Evolutionary conservation across 2,888 invertebrate genomes (phyloP).

Genomic region (Apodemia hepburni): DNA sequence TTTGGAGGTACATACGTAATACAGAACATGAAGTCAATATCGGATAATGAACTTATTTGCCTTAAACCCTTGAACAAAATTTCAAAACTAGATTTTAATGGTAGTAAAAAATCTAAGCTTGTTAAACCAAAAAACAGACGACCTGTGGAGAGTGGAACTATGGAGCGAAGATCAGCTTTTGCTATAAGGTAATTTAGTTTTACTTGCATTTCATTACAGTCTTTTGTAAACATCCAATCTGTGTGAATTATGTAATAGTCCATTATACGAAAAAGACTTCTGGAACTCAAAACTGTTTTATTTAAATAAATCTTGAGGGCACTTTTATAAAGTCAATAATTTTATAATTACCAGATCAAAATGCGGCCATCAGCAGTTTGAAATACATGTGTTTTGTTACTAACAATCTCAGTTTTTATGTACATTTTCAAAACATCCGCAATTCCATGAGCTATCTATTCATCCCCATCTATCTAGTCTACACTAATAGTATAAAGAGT

Average conservation of each 20-base stretch:
- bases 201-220: neutral
- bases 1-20: slow-evolving; percentile 97
- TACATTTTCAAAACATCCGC: too few species aligned
- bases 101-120: slow-evolving; percentile 75
- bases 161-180: slow-evolving; percentile 91
- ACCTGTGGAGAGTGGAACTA: slow-evolving; percentile 82
- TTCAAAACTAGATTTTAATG: slow-evolving; percentile 88
- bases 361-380: too few species aligned
- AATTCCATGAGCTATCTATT: too few species aligned
- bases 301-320: too few species aligned
- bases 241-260: neutral
- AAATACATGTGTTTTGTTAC: too few species aligned
- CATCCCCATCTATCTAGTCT: too few species aligned
- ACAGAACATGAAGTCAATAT: slow-evolving; percentile 95
- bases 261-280: neutral
- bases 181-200: slow-evolving; percentile 82
- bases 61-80: slow-evolving; percentile 92
- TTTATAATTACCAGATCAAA: too few species aligned
- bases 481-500: too few species aligned
- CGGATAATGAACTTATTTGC: slow-evolving; percentile 92
- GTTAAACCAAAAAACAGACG: slow-evolving; percentile 87
- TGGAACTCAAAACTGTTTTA: too few species aligned
- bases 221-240: neutral
- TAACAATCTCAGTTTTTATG: too few species aligned
- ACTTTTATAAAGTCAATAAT: too few species aligned